Evolutionary conservation across 2,113 vertebrate species (phyloP).

Genomic region (Ginglymostoma cirratum): DNA sequence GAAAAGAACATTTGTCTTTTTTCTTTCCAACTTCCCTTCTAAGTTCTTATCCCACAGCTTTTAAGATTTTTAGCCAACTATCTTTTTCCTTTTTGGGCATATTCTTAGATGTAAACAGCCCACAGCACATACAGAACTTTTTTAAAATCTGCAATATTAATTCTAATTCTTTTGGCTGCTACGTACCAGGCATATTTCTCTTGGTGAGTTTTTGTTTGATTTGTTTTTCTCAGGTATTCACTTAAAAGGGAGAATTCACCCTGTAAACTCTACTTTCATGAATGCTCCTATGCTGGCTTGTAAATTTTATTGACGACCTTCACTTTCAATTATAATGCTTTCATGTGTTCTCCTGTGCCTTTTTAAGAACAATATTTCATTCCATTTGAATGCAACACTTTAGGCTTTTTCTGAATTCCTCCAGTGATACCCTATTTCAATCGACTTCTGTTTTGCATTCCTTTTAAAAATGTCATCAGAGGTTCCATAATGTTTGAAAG

Average conservation of each 20-base stretch:
- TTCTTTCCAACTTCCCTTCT: background rate
- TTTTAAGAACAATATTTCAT: background rate
- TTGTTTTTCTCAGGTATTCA: background rate
- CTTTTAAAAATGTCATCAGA: background rate
- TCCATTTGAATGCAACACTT: background rate
- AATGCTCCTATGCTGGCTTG: background rate
- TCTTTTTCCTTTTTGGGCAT: background rate
- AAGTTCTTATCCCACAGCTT: background rate
- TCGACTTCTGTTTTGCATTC: background rate
- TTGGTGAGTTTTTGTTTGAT: background rate
- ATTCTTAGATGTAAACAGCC: background rate
- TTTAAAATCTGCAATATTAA: background rate
- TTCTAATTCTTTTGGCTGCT: background rate
- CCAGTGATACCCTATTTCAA: background rate
- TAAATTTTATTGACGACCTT: background rate
- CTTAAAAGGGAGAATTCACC: background rate
- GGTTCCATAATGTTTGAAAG: too few species aligned
- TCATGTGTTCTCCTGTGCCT: background rate
- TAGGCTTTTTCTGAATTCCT: background rate
- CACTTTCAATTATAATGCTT: background rate
- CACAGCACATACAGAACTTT: background rate
- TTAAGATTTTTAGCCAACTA: background rate
- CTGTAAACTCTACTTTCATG: background rate
- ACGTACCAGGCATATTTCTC: background rate
- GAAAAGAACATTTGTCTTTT: background rate